Percentiles rank a stretch among this genome's conserved stretches.
These are phyloP conservation scores for Spea multiplicata DNA, from an alignment of 2,113 vertebrate species.

Conservation along the genomic window DNA sequence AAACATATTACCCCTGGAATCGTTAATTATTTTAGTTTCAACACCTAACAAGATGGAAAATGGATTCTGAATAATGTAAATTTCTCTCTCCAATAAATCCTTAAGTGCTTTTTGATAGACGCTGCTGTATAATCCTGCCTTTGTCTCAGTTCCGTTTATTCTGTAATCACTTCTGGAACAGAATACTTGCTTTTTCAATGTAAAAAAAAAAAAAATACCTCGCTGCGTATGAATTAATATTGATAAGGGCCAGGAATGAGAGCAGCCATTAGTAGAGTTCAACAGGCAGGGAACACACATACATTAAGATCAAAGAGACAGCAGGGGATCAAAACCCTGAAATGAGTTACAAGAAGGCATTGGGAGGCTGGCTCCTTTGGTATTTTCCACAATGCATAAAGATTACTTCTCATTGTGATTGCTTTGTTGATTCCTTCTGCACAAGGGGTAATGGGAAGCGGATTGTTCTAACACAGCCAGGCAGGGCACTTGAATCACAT, in stretches of 20 bases:
- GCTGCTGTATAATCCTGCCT: neutral
- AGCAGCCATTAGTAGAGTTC: slow-evolving; percentile 35
- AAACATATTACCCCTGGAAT: neutral
- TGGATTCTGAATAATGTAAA: neutral
- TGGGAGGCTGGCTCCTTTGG: slow-evolving; percentile 23
- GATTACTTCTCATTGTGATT: slow-evolving; percentile 43
- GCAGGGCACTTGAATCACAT: slow-evolving; percentile 43
- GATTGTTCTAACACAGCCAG: slow-evolving; percentile 42
- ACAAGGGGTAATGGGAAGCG: slow-evolving; percentile 43
- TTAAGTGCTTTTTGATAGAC: neutral
- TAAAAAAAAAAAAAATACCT: slow-evolving; percentile 14
- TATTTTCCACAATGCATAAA: slow-evolving; percentile 44
- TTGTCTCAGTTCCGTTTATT: slow-evolving; percentile 10
- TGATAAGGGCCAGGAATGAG: slow-evolving; percentile 31
- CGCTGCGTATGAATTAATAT: slow-evolving; percentile 31
- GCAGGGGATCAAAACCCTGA: slow-evolving; percentile 42
- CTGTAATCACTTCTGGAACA: slow-evolving; percentile 1
- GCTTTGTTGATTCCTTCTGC: slow-evolving; percentile 44
- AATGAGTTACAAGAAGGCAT: slow-evolving; percentile 26
- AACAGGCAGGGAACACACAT: slow-evolving; percentile 32
- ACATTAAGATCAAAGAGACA: slow-evolving; percentile 42
- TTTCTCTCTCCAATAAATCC: neutral
- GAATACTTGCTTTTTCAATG: neutral
- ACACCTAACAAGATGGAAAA: neutral
- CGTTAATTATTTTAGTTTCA: neutral